A percentile compares a stretch with the other conserved stretches of the same genome.
Evolutionary conservation across 2,888 invertebrate genomes (phyloP).

Genomic region (Volucella bombylans): DNA sequence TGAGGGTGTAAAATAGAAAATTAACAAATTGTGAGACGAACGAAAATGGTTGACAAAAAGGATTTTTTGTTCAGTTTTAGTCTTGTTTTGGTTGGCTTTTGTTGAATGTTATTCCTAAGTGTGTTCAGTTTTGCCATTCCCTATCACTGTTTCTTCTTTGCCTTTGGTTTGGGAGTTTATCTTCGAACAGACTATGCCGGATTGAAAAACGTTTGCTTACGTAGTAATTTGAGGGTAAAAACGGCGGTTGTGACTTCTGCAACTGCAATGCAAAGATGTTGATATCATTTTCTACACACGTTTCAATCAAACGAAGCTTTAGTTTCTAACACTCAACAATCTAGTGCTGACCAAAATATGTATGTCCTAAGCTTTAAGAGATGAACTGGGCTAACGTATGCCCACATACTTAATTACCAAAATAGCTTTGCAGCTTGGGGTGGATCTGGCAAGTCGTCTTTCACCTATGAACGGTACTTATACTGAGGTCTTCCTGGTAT

Average conservation of each 20-base stretch:
- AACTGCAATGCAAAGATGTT: background rate
- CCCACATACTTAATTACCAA: too few relatives aligned
- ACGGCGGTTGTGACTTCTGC: background rate
- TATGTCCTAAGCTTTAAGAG: too few relatives aligned
- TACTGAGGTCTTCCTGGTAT: too few relatives aligned
- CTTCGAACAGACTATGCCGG: background rate
- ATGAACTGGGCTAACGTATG: too few relatives aligned
- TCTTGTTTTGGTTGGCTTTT: background rate
- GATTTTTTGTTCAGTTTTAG: background rate
- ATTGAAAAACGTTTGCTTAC: background rate
- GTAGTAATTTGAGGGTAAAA: background rate
- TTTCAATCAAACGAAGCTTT: too few relatives aligned
- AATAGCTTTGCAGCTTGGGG: too few relatives aligned
- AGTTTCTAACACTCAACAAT: too few relatives aligned
- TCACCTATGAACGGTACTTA: too few relatives aligned
- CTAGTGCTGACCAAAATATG: too few relatives aligned
- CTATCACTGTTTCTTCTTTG: conserved; percentile 15
- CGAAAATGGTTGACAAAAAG: conserved; percentile 35
- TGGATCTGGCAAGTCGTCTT: too few relatives aligned
- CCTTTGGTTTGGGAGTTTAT: conserved; percentile 7
- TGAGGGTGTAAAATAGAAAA: conserved; percentile 52
- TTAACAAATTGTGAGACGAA: conserved; percentile 31
- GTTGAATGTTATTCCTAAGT: conserved; percentile 1
- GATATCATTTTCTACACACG: too few relatives aligned
- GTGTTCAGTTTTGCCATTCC: conserved; percentile 6